Base-by-base conservation (phyloP, 2,888 invertebrate species). In the Lasioglossum calceatum region DNA sequence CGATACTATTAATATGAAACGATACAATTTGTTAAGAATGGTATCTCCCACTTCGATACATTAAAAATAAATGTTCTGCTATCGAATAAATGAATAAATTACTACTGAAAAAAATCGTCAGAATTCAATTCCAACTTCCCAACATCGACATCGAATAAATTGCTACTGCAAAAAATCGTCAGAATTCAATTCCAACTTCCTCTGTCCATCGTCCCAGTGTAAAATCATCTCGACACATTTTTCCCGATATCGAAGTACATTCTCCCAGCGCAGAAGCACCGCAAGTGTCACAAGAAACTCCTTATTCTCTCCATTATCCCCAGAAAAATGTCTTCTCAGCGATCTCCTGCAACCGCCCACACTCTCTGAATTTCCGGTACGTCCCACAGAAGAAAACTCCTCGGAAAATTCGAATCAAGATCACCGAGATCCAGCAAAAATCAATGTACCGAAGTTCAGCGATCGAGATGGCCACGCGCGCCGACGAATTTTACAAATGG, bases 251-350 rank as follows among this genome's bases (percentile, higher is more conserved):
- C 10, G 10, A 10, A 4, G 10, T 4, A 12, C 58, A 58, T 8
- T 58, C 12, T 58, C 58, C n/a, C 58, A 12, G 58, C 10, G n/a
- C n/a, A 32, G 19, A 19, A 8, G 36, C 70, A 39, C 36, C 39
- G 70, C 39, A 39, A 39, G 42, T 54, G 42, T 61, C 47, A 2
- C 44, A 54, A 50, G 61, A 70, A 36, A 72, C 27, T 36, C 72
- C 39, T 54, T 44, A 70, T 14, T 19, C 44, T 8, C 19, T 32
- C 54, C 54, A 61, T 78, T 72, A 50, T 80, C 54, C 47, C 10
- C 14, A 8, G 8, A 74, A 61, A 80, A 82, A 82, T 50, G 75
- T 71, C 86, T 73, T 47, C 58, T n/a, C 50, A 64, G 42, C 64
- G 39, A 61, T 77, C 77, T 12, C 77, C 71, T 19, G 27, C 70